Base-by-base conservation (phyloP, 2,888 invertebrate species). In the Latheticus oryzae region DNA sequence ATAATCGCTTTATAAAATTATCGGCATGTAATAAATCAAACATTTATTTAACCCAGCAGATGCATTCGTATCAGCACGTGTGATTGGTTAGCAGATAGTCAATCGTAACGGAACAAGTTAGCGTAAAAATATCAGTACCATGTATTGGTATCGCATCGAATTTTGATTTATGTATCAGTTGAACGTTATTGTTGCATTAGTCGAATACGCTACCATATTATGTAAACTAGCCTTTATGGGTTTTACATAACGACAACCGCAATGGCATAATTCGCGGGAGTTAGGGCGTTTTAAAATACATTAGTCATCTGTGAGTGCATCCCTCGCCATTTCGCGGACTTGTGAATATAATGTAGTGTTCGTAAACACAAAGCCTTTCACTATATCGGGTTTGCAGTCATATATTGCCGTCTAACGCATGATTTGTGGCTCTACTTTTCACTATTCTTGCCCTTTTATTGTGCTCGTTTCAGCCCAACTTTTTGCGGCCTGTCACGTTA, bases 41-140 rank as follows among this genome's bases (percentile, higher is more conserved):
- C 60, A 69, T 71, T 74, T 74, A 75, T 76, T 74, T 73, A 73
- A 60, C 60, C 17, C 70, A 73, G 74, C 76, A 77, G 78, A 77
- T 78, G 78, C 75, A 75, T 73, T 68, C 74, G 71, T 70, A 71
- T 72, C 72, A 68, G 69, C 71, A 73, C 74, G 73, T 73, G 74
- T 73, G 76, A 76, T 76, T 76, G 76, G 77, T 62, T 67, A 68
- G 64, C 71, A 69, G 71, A 73, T 73, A 75, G 69, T 71, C 73
- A 73, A 73, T 73, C 76, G 74, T 61, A 74, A 69, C 72, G 72
- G 69, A 72, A 74, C 67, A 67, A 66, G 66, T 60, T 66, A 68
- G 67, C 73, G 74, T 74, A 76, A 76, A 76, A 76, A 75, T 75
- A 73, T 75, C 73, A 69, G 71, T 71, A 72, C 70, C 72, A 65